Conservation (phyloP, 2,113 vertebrate genomes). For the Hipposideros armiger region DNA sequence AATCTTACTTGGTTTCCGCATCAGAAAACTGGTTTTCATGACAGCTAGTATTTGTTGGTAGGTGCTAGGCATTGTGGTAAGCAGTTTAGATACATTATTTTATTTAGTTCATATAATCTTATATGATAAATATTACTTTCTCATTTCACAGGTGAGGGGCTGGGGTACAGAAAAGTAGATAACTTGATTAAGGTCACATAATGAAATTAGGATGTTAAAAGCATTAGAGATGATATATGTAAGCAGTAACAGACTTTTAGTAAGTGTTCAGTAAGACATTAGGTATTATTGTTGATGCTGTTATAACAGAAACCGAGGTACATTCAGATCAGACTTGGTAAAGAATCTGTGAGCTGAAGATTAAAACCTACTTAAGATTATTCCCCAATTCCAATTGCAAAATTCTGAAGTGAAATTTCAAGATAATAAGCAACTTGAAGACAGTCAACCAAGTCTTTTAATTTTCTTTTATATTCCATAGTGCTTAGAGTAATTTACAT, state of each 20-base stretch:
- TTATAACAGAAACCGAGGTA: neutral
- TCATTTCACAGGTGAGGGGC: neutral
- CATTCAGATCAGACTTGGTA: neutral
- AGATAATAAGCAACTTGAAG: slow-evolving; percentile 31
- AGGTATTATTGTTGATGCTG: neutral
- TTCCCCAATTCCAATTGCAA: neutral
- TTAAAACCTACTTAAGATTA: neutral
- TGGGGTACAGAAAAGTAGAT: neutral
- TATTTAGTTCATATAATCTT: neutral
- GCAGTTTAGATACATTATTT: neutral
- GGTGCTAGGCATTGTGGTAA: neutral
- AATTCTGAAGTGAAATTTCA: slow-evolving; percentile 30
- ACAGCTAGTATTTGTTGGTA: neutral
- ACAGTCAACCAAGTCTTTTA: neutral
- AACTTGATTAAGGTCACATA: neutral
- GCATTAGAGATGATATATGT: neutral
- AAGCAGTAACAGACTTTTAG: neutral
- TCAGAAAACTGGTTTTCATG: slow-evolving; percentile 16
- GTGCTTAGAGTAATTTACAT: neutral
- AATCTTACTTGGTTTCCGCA: neutral
- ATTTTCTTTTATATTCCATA: slow-evolving; percentile 3
- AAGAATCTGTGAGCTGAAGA: neutral
- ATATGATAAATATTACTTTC: neutral
- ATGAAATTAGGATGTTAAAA: neutral
- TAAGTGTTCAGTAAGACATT: neutral